Evolutionary conservation across 2,888 invertebrate species (phyloP).

Genomic region (Athrips mouffetella): DNA sequence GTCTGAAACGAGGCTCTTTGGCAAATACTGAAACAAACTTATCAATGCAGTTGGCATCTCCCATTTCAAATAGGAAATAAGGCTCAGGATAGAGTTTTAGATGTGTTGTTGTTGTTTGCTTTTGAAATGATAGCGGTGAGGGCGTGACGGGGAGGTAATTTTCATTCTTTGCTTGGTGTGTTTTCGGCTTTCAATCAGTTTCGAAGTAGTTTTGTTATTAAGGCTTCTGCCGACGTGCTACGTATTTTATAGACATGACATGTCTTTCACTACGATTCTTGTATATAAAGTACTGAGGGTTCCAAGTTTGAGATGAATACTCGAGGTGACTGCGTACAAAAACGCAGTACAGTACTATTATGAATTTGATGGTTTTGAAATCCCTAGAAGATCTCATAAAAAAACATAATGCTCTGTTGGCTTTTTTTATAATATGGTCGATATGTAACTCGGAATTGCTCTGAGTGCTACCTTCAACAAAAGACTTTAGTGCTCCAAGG

Average conservation of each 20-base stretch:
- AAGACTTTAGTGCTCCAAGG: slow-evolving; percentile 20
- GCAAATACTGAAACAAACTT: slow-evolving; percentile 40
- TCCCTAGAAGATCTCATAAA: no score
- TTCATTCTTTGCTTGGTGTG: slow-evolving; percentile 41
- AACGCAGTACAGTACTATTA: no score
- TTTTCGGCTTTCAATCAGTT: slow-evolving; percentile 5
- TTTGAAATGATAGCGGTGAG: slow-evolving; percentile 40
- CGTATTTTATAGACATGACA: no score
- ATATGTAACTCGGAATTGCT: slow-evolving; percentile 1
- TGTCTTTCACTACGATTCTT: no score
- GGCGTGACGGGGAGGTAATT: slow-evolving; percentile 49
- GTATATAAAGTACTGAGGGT: no score
- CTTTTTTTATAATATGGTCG: no score
- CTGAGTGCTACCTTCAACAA: slow-evolving; percentile 22
- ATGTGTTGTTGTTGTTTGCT: slow-evolving; percentile 14
- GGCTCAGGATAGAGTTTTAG: slow-evolving; percentile 2
- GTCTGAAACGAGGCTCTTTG: slow-evolving; percentile 54
- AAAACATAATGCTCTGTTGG: no score
- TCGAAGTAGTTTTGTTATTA: slow-evolving; percentile 18
- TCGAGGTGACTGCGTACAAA: no score
- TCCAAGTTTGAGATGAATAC: no score
- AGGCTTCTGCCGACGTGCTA: slow-evolving; percentile 22
- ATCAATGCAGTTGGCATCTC: slow-evolving; percentile 10
- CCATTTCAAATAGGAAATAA: slow-evolving; percentile 4
- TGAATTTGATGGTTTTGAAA: no score